Percentiles rank a stretch among this genome's conserved stretches.
phyloP scores from a whole-genome alignment of 35 echinoderm and acorn worm genomes.

The Stichopus chloronotus region DNA sequence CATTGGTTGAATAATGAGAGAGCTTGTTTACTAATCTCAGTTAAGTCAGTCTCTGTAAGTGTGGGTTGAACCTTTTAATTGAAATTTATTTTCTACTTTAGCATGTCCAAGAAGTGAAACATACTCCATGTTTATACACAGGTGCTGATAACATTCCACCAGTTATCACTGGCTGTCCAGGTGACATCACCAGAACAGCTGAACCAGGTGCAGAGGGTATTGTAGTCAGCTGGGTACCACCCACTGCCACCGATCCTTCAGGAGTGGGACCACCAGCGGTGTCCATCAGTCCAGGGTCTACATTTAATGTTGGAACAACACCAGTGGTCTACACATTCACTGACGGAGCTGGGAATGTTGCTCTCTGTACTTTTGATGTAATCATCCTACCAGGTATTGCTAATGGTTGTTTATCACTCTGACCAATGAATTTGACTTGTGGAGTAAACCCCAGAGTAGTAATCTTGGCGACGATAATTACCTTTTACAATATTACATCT shows the following conservation, averaged over 20 bases:
- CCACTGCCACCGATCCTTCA: conserved; percentile 37
- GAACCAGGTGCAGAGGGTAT: neutral
- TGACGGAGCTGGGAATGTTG: conserved; percentile 28
- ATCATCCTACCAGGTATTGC: neutral
- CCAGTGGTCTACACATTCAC: conserved; percentile 11
- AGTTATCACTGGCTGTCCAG: neutral
- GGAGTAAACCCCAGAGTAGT: no score
- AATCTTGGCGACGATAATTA: no score
- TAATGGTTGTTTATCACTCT: no score
- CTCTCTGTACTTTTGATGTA: conserved; percentile 8
- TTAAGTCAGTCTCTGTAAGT: no score
- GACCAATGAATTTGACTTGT: no score
- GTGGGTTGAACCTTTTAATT: no score
- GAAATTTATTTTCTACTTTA: no score
- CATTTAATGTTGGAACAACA: conserved; percentile 8
- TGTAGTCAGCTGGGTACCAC: conserved; percentile 32
- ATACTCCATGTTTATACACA: neutral
- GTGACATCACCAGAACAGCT: neutral
- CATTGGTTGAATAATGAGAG: no score
- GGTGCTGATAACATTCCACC: neutral
- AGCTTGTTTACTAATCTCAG: no score
- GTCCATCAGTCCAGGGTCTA: neutral
- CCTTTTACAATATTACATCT: no score
- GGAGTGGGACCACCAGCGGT: neutral
- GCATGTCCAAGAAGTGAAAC: no score